phyloP scores from a whole-genome alignment of 2,797 vertebrate species.

The Anniella stebbinsi region DNA sequence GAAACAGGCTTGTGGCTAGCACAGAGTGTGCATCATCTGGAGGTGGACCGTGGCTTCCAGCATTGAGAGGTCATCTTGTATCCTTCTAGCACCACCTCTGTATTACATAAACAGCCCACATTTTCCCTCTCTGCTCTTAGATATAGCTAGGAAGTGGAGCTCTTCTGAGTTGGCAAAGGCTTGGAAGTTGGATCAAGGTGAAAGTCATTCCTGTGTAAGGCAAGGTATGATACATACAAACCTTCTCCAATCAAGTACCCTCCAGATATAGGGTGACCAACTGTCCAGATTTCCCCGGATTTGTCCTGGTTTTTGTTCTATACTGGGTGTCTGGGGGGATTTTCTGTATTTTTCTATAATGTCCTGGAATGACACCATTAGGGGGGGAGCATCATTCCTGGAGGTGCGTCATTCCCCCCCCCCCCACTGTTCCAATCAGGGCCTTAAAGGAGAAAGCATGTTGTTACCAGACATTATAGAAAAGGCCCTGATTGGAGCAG shows the following conservation, averaged over 20 bases:
- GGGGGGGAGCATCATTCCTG: too few species aligned
- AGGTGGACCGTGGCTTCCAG: slow-evolving; percentile 56
- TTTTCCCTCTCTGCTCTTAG: slow-evolving; percentile 20
- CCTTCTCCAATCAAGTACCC: not conserved
- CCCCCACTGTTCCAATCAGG: too few species aligned
- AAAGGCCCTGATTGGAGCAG: too few species aligned
- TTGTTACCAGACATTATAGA: too few species aligned
- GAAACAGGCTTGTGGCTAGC: slow-evolving; percentile 61
- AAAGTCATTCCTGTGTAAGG: slow-evolving; percentile 5
- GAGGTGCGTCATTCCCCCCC: too few species aligned
- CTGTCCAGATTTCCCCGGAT: too few species aligned
- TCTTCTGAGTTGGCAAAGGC: slow-evolving; percentile 17
- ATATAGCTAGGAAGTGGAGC: slow-evolving; percentile 26
- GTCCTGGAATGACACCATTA: too few species aligned
- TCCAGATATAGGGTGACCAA: too few species aligned
- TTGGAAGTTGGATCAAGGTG: slow-evolving; percentile 17
- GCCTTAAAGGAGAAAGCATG: too few species aligned
- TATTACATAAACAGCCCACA: slow-evolving; percentile 47
- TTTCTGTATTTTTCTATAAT: too few species aligned
- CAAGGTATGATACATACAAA: not conserved
- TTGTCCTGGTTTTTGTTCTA: too few species aligned
- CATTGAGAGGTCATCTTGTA: slow-evolving; percentile 57
- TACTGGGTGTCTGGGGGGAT: too few species aligned
- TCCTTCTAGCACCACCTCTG: slow-evolving; percentile 39
- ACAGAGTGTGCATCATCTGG: slow-evolving; percentile 65